Evolutionary conservation across 2,797 vertebrate genomes (phyloP), one percentile per base, ranked within the genome.

Genomic region (Dromococcyx pavoninus): DNA sequence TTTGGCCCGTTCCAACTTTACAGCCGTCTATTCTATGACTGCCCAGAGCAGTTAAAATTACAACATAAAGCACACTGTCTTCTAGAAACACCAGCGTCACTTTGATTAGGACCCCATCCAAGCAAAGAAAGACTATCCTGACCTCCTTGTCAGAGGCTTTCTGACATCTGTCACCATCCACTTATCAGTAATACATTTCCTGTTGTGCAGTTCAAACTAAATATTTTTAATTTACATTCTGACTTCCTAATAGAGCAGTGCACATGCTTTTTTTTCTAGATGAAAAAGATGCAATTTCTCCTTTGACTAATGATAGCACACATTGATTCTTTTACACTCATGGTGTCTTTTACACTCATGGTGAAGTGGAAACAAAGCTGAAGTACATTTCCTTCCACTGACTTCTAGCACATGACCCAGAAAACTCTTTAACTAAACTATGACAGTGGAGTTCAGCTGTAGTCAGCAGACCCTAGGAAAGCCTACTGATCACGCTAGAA

Each of bases 261-360:
- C 17, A 16, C 4, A 35, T 2, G 8, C 12, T 10, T 32, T 71
- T n/a, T 67, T 23, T 57, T 35, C 11, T 7, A 11, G 19, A 53
- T 23, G 15, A 65, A n/a, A 74, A 46, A 43, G 57, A 66, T 7
- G 17, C 12, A 33, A 12, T 10, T 82, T 57, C 70, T 64, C 25
- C 33, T 73, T 41, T 66, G 17, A 48, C 35, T 94, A 82, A 88
- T 3, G 16, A 48, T 4, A 32, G 8, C 0, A 2, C 27, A 28
- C 5, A 4, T 35, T 2, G 9, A 56, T 30, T 80, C 22, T 61
- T n/a, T n/a, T 14, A 39, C 0, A 0, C 10, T 60, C 79, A 41
- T 1, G 0, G 15, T 24, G 46, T n/a, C n/a, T n/a, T n/a, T n/a
- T 14, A 39, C 0, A 0, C 10, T 60, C 79, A 41, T 1, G 0